phyloP scores from a whole-genome alignment of 2,888 invertebrate species.

The Catonia carolina region DNA sequence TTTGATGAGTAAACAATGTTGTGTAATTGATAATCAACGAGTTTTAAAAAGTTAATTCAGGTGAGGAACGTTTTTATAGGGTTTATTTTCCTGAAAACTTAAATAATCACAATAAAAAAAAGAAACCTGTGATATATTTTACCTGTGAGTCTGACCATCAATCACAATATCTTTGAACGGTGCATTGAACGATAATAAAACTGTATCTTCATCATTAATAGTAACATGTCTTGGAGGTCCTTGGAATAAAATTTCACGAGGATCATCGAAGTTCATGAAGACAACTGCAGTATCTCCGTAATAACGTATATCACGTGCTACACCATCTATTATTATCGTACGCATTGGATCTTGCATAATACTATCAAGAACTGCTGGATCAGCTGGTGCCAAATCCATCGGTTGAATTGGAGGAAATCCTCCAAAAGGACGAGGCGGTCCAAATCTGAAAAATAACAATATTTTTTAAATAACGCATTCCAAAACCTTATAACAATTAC shows the following conservation, averaged over 20 bases:
- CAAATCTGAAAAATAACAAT: not conserved
- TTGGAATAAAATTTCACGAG: constrained; percentile 76
- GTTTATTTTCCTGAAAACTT: too few species aligned
- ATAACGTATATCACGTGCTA: constrained; percentile 73
- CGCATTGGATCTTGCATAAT: constrained; percentile 64
- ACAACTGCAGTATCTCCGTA: constrained; percentile 80
- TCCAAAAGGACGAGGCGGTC: not conserved
- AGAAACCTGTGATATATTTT: too few species aligned
- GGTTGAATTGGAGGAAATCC: not conserved
- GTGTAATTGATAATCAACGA: too few species aligned
- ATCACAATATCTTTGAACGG: constrained; percentile 63
- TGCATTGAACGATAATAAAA: constrained; percentile 32
- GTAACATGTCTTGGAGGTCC: constrained; percentile 59
- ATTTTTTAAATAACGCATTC: not conserved
- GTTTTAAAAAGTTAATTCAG: too few species aligned
- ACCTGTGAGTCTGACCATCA: constrained; percentile 47
- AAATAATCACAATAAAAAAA: too few species aligned
- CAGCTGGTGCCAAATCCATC: constrained; percentile 43
- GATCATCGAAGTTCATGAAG: constrained; percentile 79
- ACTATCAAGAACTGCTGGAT: constrained; percentile 46
- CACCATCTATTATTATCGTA: constrained; percentile 73
- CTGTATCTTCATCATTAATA: constrained; percentile 55
- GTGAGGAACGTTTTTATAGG: too few species aligned
- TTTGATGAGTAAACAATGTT: too few species aligned
- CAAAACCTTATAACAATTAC: not conserved